phyloP scores from a whole-genome alignment of 2,797 vertebrate species.

The Australoheros facetus region DNA sequence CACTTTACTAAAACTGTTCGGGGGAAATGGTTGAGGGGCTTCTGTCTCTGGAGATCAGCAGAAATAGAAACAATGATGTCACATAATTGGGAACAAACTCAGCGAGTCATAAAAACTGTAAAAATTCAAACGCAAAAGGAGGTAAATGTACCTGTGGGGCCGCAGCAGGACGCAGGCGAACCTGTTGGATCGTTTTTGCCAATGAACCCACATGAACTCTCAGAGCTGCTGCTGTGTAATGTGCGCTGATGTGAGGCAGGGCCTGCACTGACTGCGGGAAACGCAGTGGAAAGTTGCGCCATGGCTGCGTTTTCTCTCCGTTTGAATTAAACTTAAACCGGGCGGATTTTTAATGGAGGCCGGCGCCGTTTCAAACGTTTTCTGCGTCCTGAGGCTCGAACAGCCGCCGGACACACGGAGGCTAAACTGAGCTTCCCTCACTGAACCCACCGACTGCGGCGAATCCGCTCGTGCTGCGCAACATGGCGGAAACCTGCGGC shows the following conservation, averaged over 20 bases:
- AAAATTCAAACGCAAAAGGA: too few relatives aligned
- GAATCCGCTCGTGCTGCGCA: neutral
- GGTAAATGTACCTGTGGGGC: too few relatives aligned
- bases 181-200: too few relatives aligned
- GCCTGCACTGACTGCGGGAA: neutral
- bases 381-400: neutral
- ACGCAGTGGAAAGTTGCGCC: fast-evolving
- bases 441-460: neutral
- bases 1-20: too few relatives aligned
- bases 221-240: too few relatives aligned
- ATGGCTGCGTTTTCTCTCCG: neutral
- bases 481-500: neutral
- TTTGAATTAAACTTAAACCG: fast-evolving
- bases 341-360: neutral
- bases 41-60: too few relatives aligned
- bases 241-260: neutral
- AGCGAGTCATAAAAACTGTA: fast-evolving
- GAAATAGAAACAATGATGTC: neutral
- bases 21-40: too few relatives aligned
- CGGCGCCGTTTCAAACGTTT: fast-evolving
- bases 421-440: neutral
- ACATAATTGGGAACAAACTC: neutral
- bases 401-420: neutral
- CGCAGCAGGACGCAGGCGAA: too few relatives aligned
- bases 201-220: too few relatives aligned